These are phyloP conservation scores for Aporophyla lueneburgensis DNA, from an alignment of 2,888 invertebrate species.

Conservation along the genomic window DNA sequence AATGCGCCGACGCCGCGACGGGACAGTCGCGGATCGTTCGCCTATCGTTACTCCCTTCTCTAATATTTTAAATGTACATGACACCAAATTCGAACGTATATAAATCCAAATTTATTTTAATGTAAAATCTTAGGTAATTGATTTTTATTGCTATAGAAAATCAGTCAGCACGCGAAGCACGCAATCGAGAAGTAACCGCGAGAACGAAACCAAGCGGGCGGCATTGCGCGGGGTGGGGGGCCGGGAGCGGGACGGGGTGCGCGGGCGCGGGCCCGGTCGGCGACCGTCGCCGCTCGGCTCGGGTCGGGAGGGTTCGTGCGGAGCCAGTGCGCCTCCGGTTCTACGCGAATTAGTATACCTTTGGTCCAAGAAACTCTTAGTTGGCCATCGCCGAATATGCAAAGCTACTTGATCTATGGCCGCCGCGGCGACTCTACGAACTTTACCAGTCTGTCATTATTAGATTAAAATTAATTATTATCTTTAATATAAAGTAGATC, in stretches of 20 bases:
- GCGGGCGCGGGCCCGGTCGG: slow-evolving; percentile 73
- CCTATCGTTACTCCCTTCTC: slow-evolving; percentile 90
- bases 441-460: slow-evolving; percentile 91
- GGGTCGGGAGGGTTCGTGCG: slow-evolving; percentile 82
- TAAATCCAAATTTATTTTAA: slow-evolving; percentile 91
- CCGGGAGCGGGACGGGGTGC: slow-evolving; percentile 70
- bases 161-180: slow-evolving; percentile 92
- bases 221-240: slow-evolving; percentile 82
- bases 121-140: slow-evolving; percentile 92
- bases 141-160: slow-evolving; percentile 92
- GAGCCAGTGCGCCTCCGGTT: slow-evolving; percentile 90
- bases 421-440: slow-evolving; percentile 91
- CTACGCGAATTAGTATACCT: slow-evolving; percentile 90
- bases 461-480: slow-evolving; percentile 91
- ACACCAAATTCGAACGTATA: slow-evolving; percentile 91
- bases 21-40: slow-evolving; percentile 84
- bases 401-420: slow-evolving; percentile 91
- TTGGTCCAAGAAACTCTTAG: slow-evolving; percentile 90
- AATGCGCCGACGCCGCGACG: slow-evolving; percentile 87
- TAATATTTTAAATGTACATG: slow-evolving; percentile 91
- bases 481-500: slow-evolving; percentile 90
- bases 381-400: slow-evolving; percentile 91
- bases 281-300: slow-evolving; percentile 84
- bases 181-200: slow-evolving; percentile 91
- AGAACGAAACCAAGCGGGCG: slow-evolving; percentile 90